Base-by-base conservation (phyloP, 2,113 vertebrate genomes). In the Chlamydotis undulata region DNA sequence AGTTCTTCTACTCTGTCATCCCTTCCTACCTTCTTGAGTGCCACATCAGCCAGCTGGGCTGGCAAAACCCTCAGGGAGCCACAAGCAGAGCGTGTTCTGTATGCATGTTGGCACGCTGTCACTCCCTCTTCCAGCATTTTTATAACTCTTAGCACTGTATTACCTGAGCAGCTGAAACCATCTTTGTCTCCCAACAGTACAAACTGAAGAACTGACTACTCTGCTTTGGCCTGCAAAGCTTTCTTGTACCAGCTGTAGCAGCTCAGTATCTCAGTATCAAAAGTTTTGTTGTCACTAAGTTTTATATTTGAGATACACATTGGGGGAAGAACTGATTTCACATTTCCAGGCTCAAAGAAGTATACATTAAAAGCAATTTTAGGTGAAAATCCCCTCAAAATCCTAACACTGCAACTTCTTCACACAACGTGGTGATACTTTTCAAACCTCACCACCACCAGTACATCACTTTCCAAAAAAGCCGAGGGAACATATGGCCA, bases 391-490 rank as follows among this genome's bases (percentile, higher is more conserved):
- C 21, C 49, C 50, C 52, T 83, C 4, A 5, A 80, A 83, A 70
- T 31, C 47, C 37, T 55, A 70, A 39, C 0, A 19, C 19, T 31
- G 26, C 33, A 88, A 63, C 9, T 31, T 60, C n/a, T 74, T 80
- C 0, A 0, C 33, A 52, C 47, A 74, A 31, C 0, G 1, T 0
- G 1, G 28, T 67, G 47, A 89, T 43, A 47, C 17, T 28, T 92
- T 65, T 85, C 45, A 90, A 90, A 73, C 9, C 21, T 65, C 41
- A 49, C 24, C 63, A 67, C 37, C 5, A 6, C 18, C 19, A 74
- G 50, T 31, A 56, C 26, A 41, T 14, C 49, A 37, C 57, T 61
- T 78, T 45, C 39, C 1, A 4, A 87, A 92, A 84, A 89, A 7
- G 9, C 11, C 2, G 5, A 53, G 23, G 28, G 63, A 91, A 16